Evolutionary conservation across 2,888 invertebrate species (phyloP), one percentile per base, ranked within the genome.

Genomic region (Bombylius discolor): DNA sequence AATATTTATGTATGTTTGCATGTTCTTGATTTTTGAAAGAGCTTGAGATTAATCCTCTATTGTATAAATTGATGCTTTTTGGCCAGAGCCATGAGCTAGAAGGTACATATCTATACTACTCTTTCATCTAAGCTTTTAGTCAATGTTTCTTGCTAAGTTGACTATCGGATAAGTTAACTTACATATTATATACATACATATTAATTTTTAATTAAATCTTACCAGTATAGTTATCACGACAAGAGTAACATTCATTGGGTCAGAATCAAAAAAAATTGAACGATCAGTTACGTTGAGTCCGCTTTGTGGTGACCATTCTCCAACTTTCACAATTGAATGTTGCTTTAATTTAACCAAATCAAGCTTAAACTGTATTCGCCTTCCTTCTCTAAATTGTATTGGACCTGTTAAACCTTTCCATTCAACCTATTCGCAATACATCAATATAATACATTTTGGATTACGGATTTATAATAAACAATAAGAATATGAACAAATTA

Each of bases 391-490:
- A 72, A 89, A 88, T 69, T 85, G 84, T 60, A 89, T 84, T 23
- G 84, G 85, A 0, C 89, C 90, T 34, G 87, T 87, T 53, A 90
- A 74, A 6, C 90, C 89, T 68, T 85, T 83, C 75, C 85, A 83
- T 70, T 87, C 85, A 52, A 87, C 87, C 87, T 87, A 69, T 39
- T 71, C 69, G 51, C 58, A 55, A 61, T 54, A 51, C 11, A 47
- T 23, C 31, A 52, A 46, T 4, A 39, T 39, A 9, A 39, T 23
- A 23, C 23, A 23, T 23, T 23, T 23, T 23, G 23, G 23, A 23
- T 23, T 23, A 23, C 1, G 3, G 3, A 23, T 23, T 23, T 3
- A 23, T 23, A 3, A 23, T 23, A 23, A 23, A 23, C 23, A 23
- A 23, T 2, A 23, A 23, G 23, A 23, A 23, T 23, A 23, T 23